Evolutionary conservation across 2,797 vertebrate genomes (phyloP).

Genomic region (Aeoliscus strigatus): DNA sequence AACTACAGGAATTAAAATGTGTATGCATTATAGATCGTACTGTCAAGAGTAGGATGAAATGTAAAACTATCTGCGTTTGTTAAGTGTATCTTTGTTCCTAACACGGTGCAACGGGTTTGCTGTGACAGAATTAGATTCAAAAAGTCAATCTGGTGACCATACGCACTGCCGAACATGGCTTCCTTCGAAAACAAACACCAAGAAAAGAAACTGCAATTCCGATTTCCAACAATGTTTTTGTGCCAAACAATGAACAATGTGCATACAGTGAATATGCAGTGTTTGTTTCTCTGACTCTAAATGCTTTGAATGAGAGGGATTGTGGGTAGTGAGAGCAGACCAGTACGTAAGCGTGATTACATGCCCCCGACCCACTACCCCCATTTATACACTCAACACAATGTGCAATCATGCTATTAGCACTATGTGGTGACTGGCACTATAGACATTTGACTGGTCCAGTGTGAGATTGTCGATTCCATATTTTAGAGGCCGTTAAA

Average conservation of each 20-base stretch:
- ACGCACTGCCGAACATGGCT: conserved; percentile 64
- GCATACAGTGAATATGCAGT: conserved; percentile 51
- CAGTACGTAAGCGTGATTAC: conserved; percentile 53
- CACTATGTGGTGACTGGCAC: conserved; percentile 59
- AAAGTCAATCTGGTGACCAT: conserved; percentile 41
- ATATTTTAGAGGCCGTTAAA: conserved; percentile 62
- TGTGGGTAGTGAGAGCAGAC: conserved; percentile 48
- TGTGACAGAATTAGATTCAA: conserved; percentile 47
- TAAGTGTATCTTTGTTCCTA: conserved; percentile 52
- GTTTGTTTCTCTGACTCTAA: conserved; percentile 55
- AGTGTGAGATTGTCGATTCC: conserved; percentile 61
- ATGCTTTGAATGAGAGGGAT: conserved; percentile 57
- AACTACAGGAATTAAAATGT: conserved; percentile 60
- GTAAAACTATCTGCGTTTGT: conserved; percentile 52
- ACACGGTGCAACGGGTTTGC: conserved; percentile 37
- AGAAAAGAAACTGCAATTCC: conserved; percentile 15
- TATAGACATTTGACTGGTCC: conserved; percentile 54
- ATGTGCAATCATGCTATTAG: conserved; percentile 61
- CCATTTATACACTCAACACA: conserved; percentile 30
- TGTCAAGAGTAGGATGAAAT: conserved; percentile 52
- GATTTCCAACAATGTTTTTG: conserved; percentile 38
- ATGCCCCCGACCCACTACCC: conserved; percentile 29
- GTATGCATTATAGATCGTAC: conserved; percentile 58
- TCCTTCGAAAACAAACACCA: conserved; percentile 22
- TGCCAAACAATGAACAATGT: conserved; percentile 61